These are phyloP conservation scores for Hycleus phaleratus DNA, from an alignment of 1,140 invertebrate species.

Conservation along the genomic window DNA sequence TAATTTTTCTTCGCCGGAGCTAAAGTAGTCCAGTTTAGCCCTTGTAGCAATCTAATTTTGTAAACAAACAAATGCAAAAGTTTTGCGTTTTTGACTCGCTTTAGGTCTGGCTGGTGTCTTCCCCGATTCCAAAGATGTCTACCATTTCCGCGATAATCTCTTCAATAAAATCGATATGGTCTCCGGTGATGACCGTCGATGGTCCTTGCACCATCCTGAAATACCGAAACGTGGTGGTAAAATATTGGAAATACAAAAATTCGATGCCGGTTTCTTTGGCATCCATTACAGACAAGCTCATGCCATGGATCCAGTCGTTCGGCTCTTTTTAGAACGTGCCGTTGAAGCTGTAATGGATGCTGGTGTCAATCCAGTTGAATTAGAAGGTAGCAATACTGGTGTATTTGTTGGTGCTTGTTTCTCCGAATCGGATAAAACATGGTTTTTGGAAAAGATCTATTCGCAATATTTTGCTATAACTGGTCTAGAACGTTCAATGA, in stretches of 20 bases:
- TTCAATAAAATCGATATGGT: slow-evolving; percentile 77
- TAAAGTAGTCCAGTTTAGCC: too few relatives aligned
- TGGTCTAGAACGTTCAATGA: slow-evolving; percentile 45
- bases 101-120: slow-evolving; percentile 74
- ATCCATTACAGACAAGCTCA: slow-evolving; percentile 75
- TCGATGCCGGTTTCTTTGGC: slow-evolving; percentile 76
- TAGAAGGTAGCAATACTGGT: slow-evolving; percentile 66
- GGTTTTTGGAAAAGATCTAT: slow-evolving; percentile 57
- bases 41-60: too few relatives aligned
- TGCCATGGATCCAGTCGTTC: slow-evolving; percentile 81
- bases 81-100: not conserved
- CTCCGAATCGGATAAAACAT: slow-evolving; percentile 66
- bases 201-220: slow-evolving; percentile 61
- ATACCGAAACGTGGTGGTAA: slow-evolving; percentile 71
- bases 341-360: slow-evolving; percentile 88
- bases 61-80: not conserved
- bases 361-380: slow-evolving; percentile 53
- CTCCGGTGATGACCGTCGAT: slow-evolving; percentile 66
- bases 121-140: slow-evolving; percentile 75
- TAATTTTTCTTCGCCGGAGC: too few relatives aligned
- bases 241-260: slow-evolving; percentile 69
- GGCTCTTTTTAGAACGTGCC: slow-evolving; percentile 74
- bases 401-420: slow-evolving; percentile 64
- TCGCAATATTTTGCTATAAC: not conserved
- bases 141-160: slow-evolving; percentile 72